Conservation (phyloP, 1,140 invertebrate genomes). For the Caerostris darwini region DNA sequence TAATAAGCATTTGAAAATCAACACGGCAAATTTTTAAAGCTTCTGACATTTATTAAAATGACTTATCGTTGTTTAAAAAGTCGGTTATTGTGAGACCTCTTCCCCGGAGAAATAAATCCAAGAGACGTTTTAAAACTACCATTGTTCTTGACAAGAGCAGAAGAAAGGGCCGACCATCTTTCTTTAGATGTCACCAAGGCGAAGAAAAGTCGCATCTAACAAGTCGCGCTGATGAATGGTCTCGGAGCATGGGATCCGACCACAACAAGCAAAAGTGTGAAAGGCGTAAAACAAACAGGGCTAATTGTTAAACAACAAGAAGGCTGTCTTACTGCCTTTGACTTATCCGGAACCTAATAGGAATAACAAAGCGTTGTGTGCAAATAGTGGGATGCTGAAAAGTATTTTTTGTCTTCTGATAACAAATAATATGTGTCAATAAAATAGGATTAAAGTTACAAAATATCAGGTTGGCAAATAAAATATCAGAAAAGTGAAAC, state of each 20-base stretch:
- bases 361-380: too few relatives aligned
- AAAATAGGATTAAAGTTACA: too few relatives aligned
- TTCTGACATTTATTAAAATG: background rate
- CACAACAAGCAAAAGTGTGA: background rate
- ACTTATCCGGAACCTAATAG: background rate
- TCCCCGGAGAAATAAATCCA: background rate
- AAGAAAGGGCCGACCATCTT: background rate
- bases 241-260: background rate
- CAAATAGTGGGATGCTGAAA: too few relatives aligned
- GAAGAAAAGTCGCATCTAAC: background rate
- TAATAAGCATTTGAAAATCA: too few relatives aligned
- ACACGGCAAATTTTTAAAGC: too few relatives aligned
- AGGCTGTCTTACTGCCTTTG: background rate
- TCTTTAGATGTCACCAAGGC: background rate
- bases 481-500: too few relatives aligned
- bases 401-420: too few relatives aligned
- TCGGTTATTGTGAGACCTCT: background rate
- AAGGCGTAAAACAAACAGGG: background rate
- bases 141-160: background rate
- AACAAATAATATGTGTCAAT: too few relatives aligned
- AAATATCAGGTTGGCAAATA: too few relatives aligned
- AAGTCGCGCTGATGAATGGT: background rate
- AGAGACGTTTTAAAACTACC: background rate
- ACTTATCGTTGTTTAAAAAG: constrained; percentile 15
- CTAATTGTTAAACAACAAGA: background rate